Conservation (phyloP, 2,888 invertebrate genomes). For the Ornithoptera priamus region DNA sequence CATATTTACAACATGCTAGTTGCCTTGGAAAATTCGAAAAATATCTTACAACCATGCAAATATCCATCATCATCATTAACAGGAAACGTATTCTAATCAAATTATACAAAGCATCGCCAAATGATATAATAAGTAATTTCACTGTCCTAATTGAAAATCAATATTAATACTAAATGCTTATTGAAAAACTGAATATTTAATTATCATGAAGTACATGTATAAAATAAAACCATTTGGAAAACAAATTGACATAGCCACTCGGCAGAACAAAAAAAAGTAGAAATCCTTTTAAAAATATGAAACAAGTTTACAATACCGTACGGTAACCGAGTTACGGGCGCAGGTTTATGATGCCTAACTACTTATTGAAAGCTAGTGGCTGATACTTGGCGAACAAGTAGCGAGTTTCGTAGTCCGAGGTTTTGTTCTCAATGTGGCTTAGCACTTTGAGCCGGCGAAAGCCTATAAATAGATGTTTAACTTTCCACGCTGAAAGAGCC, state of each 20-base stretch:
- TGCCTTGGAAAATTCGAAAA: too few relatives aligned
- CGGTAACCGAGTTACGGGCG: slow-evolving; percentile 24
- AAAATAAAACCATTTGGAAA: slow-evolving; percentile 4
- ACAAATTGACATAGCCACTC: not conserved
- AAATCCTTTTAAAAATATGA: slow-evolving; percentile 32
- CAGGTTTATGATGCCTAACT: slow-evolving; percentile 32
- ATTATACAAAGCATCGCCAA: too few relatives aligned
- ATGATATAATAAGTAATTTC: too few relatives aligned
- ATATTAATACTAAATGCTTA: too few relatives aligned
- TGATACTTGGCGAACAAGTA: slow-evolving; percentile 42
- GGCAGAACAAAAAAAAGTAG: not conserved
- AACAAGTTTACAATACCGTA: slow-evolving; percentile 19
- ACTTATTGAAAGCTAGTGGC: slow-evolving; percentile 47
- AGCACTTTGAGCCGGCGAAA: slow-evolving; percentile 37
- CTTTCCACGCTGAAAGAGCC: slow-evolving; percentile 20
- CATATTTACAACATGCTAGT: too few relatives aligned
- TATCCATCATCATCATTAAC: too few relatives aligned
- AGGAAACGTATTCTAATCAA: too few relatives aligned
- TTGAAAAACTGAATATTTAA: not conserved
- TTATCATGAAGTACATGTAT: not conserved
- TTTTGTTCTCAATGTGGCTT: slow-evolving; percentile 57
- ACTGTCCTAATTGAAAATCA: too few relatives aligned
- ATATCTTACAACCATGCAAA: too few relatives aligned
- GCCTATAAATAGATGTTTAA: slow-evolving; percentile 37
- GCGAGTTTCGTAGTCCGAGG: slow-evolving; percentile 42